These are phyloP conservation scores for Napeogenes inachia DNA, from an alignment of 2,888 invertebrate species.

Conservation along the genomic window DNA sequence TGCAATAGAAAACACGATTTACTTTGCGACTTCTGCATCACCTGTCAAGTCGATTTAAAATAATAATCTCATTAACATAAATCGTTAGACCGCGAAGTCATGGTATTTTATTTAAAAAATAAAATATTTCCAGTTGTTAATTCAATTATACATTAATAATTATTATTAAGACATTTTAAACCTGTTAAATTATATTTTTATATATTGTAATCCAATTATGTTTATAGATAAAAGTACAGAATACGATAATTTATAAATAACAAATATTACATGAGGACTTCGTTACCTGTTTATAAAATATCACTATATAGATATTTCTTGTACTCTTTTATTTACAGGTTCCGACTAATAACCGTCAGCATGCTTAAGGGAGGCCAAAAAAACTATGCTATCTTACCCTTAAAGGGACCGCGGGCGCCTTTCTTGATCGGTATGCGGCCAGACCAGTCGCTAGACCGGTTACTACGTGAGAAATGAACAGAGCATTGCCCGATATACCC, in stretches of 20 bases:
- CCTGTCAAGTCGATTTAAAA: slow-evolving; percentile 49
- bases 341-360: slow-evolving; percentile 48
- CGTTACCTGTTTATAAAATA: slow-evolving; percentile 3
- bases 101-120: too few relatives aligned
- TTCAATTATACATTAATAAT: too few relatives aligned
- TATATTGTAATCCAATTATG: too few relatives aligned
- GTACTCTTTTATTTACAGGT: slow-evolving; percentile 46
- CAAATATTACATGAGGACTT: background rate
- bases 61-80: slow-evolving; percentile 30
- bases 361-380: slow-evolving; percentile 54
- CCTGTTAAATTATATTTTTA: too few relatives aligned
- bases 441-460: slow-evolving; percentile 61
- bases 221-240: too few relatives aligned
- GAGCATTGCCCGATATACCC: slow-evolving; percentile 57
- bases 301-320: slow-evolving; percentile 26
- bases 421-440: slow-evolving; percentile 68
- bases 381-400: slow-evolving; percentile 62
- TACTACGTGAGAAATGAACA: slow-evolving; percentile 67
- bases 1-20: slow-evolving; percentile 61
- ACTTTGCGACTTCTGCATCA: slow-evolving; percentile 54
- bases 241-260: too few relatives aligned
- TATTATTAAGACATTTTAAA: too few relatives aligned
- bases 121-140: too few relatives aligned
- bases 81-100: background rate
- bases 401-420: slow-evolving; percentile 65